These are phyloP conservation scores for Lasioglossum figueresi DNA, from an alignment of 2,888 invertebrate species.

Conservation along the genomic window DNA sequence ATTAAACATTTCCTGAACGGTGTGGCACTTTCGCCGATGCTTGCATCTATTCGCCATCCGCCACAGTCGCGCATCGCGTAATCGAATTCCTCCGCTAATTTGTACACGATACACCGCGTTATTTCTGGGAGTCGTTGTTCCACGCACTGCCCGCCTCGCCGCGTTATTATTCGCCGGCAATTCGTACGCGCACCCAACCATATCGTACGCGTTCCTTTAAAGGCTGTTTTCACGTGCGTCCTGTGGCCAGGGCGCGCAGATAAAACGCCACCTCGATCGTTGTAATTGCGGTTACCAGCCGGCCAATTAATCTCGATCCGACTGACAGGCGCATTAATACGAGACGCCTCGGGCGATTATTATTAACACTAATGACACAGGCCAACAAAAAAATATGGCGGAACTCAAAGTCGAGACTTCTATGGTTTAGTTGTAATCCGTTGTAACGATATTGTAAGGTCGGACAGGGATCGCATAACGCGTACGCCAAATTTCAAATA, in stretches of 20 bases:
- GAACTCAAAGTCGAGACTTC: background rate
- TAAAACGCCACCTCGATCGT: constrained; percentile 44
- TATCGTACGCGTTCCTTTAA: constrained; percentile 59
- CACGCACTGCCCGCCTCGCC: constrained; percentile 25
- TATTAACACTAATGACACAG: constrained; percentile 29
- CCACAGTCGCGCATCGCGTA: background rate
- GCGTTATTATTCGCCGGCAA: constrained; percentile 49
- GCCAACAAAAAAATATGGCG: background rate
- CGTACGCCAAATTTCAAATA: background rate
- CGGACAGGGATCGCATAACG: background rate
- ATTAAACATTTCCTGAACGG: too few relatives aligned
- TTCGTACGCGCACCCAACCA: constrained; percentile 64
- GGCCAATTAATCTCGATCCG: constrained; percentile 59
- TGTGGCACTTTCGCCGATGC: too few relatives aligned
- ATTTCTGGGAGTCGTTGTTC: constrained; percentile 42
- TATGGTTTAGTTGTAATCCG: background rate
- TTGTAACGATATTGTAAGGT: background rate
- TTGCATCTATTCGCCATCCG: too few relatives aligned
- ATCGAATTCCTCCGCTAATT: constrained; percentile 31
- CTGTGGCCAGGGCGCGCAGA: constrained; percentile 3
- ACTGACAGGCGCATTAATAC: constrained; percentile 42
- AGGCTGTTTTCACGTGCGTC: constrained; percentile 50
- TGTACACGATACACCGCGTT: constrained; percentile 28
- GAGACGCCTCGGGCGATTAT: constrained; percentile 28
- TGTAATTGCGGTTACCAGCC: constrained; percentile 45